A percentile compares a stretch with the other conserved stretches of the same genome.
phyloP scores from a whole-genome alignment of 2,797 vertebrate species.

The Onychomys arenicola region DNA sequence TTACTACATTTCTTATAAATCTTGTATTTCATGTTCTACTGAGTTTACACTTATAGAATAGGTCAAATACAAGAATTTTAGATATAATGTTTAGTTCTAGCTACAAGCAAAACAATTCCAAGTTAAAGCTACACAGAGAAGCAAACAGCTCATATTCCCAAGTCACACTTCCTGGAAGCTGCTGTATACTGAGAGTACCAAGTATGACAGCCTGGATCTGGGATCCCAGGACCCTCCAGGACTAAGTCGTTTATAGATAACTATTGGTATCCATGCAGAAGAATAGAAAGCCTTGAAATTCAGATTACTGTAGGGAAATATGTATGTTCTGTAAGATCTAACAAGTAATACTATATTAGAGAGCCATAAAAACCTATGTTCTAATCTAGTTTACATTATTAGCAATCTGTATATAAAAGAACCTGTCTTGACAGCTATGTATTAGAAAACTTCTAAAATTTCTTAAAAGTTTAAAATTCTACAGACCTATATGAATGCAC shows the following conservation, averaged over 20 bases:
- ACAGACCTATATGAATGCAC: neutral
- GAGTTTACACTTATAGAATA: neutral
- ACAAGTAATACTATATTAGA: conserved; percentile 9
- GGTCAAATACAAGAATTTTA: neutral
- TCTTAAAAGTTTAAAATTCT: neutral
- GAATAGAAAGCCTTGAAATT: conserved; percentile 25
- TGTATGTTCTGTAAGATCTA: neutral
- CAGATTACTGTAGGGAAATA: neutral
- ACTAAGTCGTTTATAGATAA: conserved; percentile 23
- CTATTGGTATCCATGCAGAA: conserved; percentile 2
- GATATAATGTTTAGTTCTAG: neutral
- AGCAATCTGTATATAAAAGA: neutral
- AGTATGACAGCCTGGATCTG: neutral
- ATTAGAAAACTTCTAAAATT: conserved; percentile 34
- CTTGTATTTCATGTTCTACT: neutral
- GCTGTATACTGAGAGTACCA: neutral
- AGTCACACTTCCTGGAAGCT: conserved; percentile 15
- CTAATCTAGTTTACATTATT: neutral
- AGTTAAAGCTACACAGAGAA: conserved; percentile 2
- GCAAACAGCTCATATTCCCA: conserved; percentile 32
- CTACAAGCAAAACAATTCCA: conserved; percentile 48
- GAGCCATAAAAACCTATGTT: neutral
- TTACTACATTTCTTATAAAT: conserved; percentile 10
- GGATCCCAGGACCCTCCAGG: neutral
- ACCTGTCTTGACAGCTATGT: neutral